Base-by-base conservation (phyloP, 2,113 vertebrate genomes). In the Elephantulus edwardii region DNA sequence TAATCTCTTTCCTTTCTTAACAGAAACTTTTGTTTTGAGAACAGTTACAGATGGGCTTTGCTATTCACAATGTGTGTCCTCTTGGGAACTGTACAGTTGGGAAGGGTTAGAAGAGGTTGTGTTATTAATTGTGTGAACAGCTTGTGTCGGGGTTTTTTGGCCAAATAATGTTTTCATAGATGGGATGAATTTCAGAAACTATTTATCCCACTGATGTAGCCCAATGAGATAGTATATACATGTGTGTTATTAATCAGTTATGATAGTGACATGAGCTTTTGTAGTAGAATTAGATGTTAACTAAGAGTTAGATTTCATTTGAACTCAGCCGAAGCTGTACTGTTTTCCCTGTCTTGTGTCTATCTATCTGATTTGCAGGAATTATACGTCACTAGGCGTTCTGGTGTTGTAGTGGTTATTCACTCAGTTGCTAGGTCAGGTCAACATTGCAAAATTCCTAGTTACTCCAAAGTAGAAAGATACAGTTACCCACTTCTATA, bases 211-310 rank as follows among this genome's bases (percentile, higher is more conserved):
- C 58, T 83, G 50, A 68, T 35, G 20, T 20, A 90, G 28, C 22
- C 60, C 30, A 68, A 0, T 74, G 60, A 93, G 87, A 68, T 81
- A 64, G 54, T 82, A 10, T 19, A 82, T 90, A 93, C 78, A 68
- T 91, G 22, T 54, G 40, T 62, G 28, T 82, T 70, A 2, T 85
- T 95, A 54, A 79, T 48, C 22, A 33, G 30, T 62, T 71, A 88
- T n/a, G 19, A 79, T 88, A 71, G 56, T 79, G 71, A 12, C 28
- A 28, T 83, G 42, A 87, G n/a, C 28, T 83, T 95, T 91, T 89
- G 3, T 89, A 48, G 22, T 84, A 88, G 26, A n/a, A 62, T 70
- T 68, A 10, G 42, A 30, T 58, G 76, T 83, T 88, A 80, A 83
- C 16, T 62, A 84, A 89, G 9, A 24, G 22, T 82, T 92, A 52